A percentile compares a stretch with the other conserved stretches of the same genome.
Conservation (phyloP, 2,797 vertebrate species). For the Syngnathus rostellatus region DNA sequence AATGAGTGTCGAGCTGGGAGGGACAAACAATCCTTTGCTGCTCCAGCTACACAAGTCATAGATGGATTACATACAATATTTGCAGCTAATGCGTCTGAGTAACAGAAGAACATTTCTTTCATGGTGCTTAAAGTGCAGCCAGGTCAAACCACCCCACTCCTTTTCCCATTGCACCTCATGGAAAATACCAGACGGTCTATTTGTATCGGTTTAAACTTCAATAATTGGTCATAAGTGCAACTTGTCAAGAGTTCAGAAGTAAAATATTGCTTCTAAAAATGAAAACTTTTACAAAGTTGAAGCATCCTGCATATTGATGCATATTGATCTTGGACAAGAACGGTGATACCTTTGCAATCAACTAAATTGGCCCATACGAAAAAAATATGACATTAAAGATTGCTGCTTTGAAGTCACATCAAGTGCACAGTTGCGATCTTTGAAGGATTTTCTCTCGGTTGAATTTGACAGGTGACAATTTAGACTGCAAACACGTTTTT, state of each 20-base stretch:
- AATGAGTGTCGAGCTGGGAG: slow-evolving; percentile 55
- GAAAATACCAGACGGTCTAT: slow-evolving; percentile 82
- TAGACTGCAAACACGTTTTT: slow-evolving; percentile 16
- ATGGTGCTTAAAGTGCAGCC: slow-evolving; percentile 41
- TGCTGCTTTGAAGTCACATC: background rate
- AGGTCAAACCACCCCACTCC: slow-evolving; percentile 55
- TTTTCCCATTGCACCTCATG: slow-evolving; percentile 65
- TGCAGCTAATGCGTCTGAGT: slow-evolving; percentile 38
- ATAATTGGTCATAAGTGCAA: slow-evolving; percentile 64
- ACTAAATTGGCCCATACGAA: background rate
- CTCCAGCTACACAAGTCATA: slow-evolving; percentile 34
- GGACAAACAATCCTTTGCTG: slow-evolving; percentile 28
- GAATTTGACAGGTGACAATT: slow-evolving; percentile 39
- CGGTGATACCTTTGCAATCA: background rate
- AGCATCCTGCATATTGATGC: slow-evolving; percentile 37
- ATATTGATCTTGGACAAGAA: slow-evolving; percentile 2
- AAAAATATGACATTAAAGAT: background rate
- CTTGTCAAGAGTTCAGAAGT: slow-evolving; percentile 72
- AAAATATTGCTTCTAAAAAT: slow-evolving; percentile 78
- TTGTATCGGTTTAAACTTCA: slow-evolving; percentile 70
- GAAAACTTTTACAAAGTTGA: slow-evolving; percentile 67
- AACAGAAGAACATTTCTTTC: slow-evolving; percentile 23
- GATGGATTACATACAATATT: slow-evolving; percentile 36
- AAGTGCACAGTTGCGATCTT: slow-evolving; percentile 15
- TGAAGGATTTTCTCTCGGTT: slow-evolving; percentile 35